phyloP scores from a whole-genome alignment of 2,113 vertebrate genomes.

The Loxodonta africana region DNA sequence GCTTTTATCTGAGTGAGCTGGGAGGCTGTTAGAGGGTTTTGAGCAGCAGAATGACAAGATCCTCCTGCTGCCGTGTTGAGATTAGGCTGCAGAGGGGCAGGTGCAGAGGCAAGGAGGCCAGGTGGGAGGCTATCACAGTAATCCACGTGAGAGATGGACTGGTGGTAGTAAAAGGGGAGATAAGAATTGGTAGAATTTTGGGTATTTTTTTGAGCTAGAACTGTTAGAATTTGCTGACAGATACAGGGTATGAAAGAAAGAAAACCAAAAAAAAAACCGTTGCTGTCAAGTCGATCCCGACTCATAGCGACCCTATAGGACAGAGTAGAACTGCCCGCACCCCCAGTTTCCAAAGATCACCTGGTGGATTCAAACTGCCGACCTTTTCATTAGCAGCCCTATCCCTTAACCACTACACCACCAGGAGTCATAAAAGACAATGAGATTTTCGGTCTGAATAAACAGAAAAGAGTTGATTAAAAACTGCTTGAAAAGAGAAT shows the following conservation, averaged over 20 bases:
- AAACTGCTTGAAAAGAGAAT: slow-evolving; percentile 73
- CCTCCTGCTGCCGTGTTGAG: not conserved
- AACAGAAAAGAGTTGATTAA: slow-evolving; percentile 66
- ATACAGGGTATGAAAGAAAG: not conserved
- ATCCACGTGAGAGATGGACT: not conserved
- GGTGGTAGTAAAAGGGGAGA: not conserved
- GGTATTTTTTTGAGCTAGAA: not conserved
- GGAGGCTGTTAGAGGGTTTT: not conserved
- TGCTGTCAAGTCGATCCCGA: too few relatives aligned
- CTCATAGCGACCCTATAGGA: too few relatives aligned
- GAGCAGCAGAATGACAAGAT: not conserved
- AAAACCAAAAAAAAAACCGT: not conserved
- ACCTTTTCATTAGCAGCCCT: too few relatives aligned
- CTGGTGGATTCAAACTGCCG: too few relatives aligned
- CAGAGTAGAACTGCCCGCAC: too few relatives aligned
- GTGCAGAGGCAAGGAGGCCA: not conserved
- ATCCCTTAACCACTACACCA: too few relatives aligned
- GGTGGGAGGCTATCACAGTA: not conserved
- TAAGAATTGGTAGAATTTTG: not conserved
- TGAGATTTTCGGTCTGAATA: slow-evolving; percentile 40
- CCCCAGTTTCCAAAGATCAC: too few relatives aligned
- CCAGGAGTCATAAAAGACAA: slow-evolving; percentile 41
- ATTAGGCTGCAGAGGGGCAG: not conserved
- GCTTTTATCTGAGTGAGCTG: not conserved
- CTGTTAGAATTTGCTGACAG: slow-evolving; percentile 7